These are phyloP conservation scores for Octomys mimax DNA, from an alignment of 2,797 vertebrate genomes.

Conservation along the genomic window DNA sequence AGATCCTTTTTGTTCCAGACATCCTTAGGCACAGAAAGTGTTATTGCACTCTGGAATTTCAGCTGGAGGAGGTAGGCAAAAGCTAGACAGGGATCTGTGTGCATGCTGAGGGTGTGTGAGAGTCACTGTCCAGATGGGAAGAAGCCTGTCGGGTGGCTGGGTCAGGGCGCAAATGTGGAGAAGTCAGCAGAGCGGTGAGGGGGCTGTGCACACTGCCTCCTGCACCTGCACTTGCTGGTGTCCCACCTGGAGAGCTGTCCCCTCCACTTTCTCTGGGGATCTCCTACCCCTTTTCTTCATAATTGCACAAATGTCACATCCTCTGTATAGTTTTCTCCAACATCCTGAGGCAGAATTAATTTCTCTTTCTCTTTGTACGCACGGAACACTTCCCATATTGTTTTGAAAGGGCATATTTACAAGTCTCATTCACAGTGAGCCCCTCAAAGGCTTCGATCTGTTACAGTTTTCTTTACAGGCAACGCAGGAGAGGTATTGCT, in stretches of 20 bases:
- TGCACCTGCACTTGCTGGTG: background rate
- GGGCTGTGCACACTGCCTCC: background rate
- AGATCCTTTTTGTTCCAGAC: background rate
- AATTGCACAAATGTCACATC: constrained; percentile 7
- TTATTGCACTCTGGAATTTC: background rate
- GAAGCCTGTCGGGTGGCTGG: background rate
- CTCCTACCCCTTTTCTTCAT: constrained; percentile 48
- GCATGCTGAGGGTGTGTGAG: background rate
- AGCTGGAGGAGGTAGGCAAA: background rate
- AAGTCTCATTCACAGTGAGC: constrained; percentile 4
- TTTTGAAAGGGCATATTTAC: constrained; percentile 14
- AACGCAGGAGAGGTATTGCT: background rate
- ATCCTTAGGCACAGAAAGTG: background rate
- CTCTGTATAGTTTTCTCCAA: constrained; percentile 31
- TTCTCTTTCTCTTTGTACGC: constrained; percentile 40
- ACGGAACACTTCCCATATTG: background rate
- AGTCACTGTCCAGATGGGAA: background rate
- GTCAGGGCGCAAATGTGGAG: background rate
- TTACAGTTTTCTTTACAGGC: constrained; percentile 45
- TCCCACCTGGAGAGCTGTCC: background rate
- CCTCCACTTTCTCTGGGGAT: constrained; percentile 47
- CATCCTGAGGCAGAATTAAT: background rate
- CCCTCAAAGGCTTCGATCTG: background rate
- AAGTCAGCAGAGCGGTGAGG: background rate
- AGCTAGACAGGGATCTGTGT: background rate